Evolutionary conservation across 2,888 invertebrate genomes (phyloP).

Genomic region (Carpatolechia fugitivella): DNA sequence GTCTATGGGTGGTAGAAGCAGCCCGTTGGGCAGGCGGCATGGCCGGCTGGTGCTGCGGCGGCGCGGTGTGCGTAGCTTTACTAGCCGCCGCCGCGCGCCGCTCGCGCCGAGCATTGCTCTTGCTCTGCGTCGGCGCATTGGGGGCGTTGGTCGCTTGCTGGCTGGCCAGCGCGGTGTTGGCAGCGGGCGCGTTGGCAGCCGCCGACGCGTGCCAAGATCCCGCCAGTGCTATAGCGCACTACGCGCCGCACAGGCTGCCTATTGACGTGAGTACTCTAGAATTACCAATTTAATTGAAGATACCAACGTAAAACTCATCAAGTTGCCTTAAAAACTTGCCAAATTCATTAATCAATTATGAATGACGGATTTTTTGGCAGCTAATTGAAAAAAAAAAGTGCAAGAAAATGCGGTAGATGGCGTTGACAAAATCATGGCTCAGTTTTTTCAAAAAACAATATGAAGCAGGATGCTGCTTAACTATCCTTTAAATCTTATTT

Average conservation of each 20-base stretch:
- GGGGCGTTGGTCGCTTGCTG: constrained; percentile 88
- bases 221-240: constrained; percentile 86
- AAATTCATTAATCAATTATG: no score
- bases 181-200: constrained; percentile 90
- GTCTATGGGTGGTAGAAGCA: constrained; percentile 86
- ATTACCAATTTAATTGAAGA: no score
- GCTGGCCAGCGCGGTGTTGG: constrained; percentile 92
- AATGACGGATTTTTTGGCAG: no score
- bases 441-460: no score
- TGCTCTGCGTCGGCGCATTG: constrained; percentile 89
- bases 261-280: constrained; percentile 76
- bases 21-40: constrained; percentile 94
- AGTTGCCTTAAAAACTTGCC: no score
- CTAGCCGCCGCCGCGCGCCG: constrained; percentile 93
- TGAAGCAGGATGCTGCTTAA: no score
- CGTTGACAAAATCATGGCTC: no score
- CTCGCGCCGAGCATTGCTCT: constrained; percentile 92
- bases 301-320: no score
- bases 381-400: no score
- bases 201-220: constrained; percentile 93
- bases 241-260: constrained; percentile 79
- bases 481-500: no score
- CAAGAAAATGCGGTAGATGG: no score
- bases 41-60: constrained; percentile 90
- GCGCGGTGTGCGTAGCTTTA: constrained; percentile 92